Base-by-base conservation (phyloP, 2,888 invertebrate species). In the Platerodrilus igneus region DNA sequence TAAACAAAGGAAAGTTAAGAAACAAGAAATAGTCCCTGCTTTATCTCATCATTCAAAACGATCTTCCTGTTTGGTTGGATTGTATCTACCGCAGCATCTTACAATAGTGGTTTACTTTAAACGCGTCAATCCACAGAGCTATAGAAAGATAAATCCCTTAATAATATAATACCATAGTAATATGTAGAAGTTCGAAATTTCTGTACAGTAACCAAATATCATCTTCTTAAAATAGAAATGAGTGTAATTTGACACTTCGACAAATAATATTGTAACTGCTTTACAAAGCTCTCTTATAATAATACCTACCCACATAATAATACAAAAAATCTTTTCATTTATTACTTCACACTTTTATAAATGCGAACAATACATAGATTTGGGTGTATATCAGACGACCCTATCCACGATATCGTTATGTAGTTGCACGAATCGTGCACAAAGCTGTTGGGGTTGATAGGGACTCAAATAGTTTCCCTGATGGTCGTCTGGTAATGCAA, bases 261-360 rank as follows among this genome's bases (percentile, higher is more conserved):
- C 47, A 41, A 50, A 50, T 52, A 55, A 53, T 48, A 49, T 44
- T 52, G 55, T 58, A 56, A 57, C 54, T 56, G 50, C 58, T 55
- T 55, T 54, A 60, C 59, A 60, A 61, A 57, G 52, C 51, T 52
- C 55, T 51, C 51, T 54, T 55, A 57, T 59, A 57, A 50, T 52
- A 47, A 55, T 54, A 47, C 53, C 46, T 39, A 37, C 45, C 28
- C 41, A 45, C 55, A 56, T 55, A 54, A 54, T 52, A 45, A 51
- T 37, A 26, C 34, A 25, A n/a, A 25, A 55, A 54, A 51, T 53
- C 58, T 55, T 58, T 48, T 49, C 42, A 46, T 47, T 47, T 44
- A n/a, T n/a, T n/a, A 56, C 53, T 56, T 57, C 53, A 54, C 56
- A 53, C 56, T 53, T 53, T n/a, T 46, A 54, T 54, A 50, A 50